Base-by-base conservation (phyloP, 2,113 vertebrate genomes). In the Electrona antarctica region DNA sequence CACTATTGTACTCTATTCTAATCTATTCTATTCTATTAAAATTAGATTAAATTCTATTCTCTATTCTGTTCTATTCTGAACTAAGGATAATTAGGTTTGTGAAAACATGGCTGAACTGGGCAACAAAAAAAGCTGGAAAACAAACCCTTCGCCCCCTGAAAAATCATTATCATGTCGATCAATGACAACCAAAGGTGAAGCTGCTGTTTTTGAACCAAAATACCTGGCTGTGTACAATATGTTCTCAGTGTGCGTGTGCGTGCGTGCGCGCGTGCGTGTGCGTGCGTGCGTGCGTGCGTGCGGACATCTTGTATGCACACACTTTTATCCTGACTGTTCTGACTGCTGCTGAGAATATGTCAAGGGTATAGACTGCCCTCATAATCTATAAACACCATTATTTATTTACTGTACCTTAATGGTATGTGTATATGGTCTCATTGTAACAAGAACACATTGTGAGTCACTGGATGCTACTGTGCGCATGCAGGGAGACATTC, bases 91-190 rank as follows among this genome's bases (percentile, higher is more conserved):
- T 84, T 64, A 77, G 0, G 33, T 69, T 80, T 69, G 49, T 50
- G 55, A 48, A 86, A 84, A 74, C 68, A 62, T 47, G 13, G 69
- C 59, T 54, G 60, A 46, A 46, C 33, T 8, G 21, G 55, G 54
- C 62, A 60, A 72, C 60, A 61, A 3, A 61, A 3, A 61, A 75
- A 65, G 64, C 59, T 67, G 45, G 58, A 77, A 71, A 81, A 67
- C 76, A 78, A 56, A 87, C 71, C 76, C 47, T 14, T 67, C 64
- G 68, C 52, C 55, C 21, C 74, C 62, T 74, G 50, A 21, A 75
- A 85, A 81, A 68, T 79, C 76, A 74, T 58, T 76, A 49, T 60
- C 15, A 29, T 74, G 65, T 63, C 71, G 79, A 55, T 77, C 74
- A 75, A 8, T 3, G 56, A 29, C 10, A 15, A 49, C 51, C 68